Base-by-base conservation (phyloP, 1,140 invertebrate genomes). In the Pararge aegeria region DNA sequence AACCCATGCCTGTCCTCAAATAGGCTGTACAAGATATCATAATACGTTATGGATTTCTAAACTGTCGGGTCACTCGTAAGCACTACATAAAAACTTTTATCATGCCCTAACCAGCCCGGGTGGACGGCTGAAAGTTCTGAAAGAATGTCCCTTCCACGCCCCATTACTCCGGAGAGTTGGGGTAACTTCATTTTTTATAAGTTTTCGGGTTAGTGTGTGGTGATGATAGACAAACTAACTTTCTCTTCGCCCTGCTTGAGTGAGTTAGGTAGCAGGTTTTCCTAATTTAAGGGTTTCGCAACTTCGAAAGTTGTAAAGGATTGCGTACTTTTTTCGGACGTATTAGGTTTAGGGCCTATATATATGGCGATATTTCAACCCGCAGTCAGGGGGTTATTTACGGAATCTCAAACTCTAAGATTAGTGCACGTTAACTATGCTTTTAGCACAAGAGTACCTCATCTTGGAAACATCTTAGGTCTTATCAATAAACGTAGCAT, bases 31-130 rank as follows among this genome's bases (percentile, higher is more conserved):
- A 51, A 60, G 65, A 61, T 64, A 68, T 64, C 64, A 66, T 61
- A 67, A 70, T 64, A 64, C 70, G 68, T 78, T 76, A 79, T 72
- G 69, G 75, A 75, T 76, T 74, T 69, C 66, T 68, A 74, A 80
- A 80, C 71, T 78, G 75, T 73, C 34, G 65, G 70, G 68, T 71
- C 66, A 65, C 67, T 74, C 77, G 76, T 85, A 87, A 82, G 72
- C 70, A 82, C 72, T 76, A 77, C 71, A 83, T 87, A 87, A 87
- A 86, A 84, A 87, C 70, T 85, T 85, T 85, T 80, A 81, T 84
- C 76, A 78, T 73, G 66, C 64, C 67, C 73, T 64, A 59, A 73
- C 68, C 73, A 84, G 74, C 69, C 56, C 68, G 60, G 63, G 61
- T 64, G 57, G 66, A 46, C 42, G 42, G 54, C 59, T 51, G 55